Conservation (phyloP, 2,888 invertebrate genomes). For the Philaethria dido region DNA sequence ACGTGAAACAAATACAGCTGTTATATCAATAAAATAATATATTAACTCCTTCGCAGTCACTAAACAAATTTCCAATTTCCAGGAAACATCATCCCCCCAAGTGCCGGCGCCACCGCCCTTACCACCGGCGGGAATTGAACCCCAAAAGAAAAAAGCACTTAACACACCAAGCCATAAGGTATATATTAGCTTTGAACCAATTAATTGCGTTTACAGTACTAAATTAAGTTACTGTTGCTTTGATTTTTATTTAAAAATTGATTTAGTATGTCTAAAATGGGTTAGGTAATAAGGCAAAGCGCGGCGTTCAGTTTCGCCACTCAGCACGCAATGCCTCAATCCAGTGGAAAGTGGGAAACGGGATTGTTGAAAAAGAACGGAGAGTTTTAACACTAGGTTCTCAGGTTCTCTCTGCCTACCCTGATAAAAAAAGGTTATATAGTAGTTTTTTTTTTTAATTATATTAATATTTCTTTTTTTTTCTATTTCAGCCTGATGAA, state of each 20-base stretch:
- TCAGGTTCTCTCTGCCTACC: no score
- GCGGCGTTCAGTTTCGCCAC: no score
- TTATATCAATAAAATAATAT: no score
- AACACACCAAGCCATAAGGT: slow-evolving; percentile 89
- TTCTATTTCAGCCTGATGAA: slow-evolving; percentile 71
- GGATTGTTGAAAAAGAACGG: no score
- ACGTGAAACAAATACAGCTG: slow-evolving; percentile 22
- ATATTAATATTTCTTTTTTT: background rate
- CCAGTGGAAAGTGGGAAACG: no score
- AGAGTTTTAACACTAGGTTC: no score
- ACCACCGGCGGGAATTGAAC: slow-evolving; percentile 74
- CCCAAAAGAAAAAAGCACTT: slow-evolving; percentile 87
- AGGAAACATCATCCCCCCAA: slow-evolving; percentile 81
- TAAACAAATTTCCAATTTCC: slow-evolving; percentile 50
- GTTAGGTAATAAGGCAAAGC: no score
- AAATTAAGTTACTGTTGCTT: background rate
- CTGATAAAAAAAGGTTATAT: no score
- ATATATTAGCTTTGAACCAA: slow-evolving; percentile 18
- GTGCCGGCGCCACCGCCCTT: slow-evolving; percentile 78
- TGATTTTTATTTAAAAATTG: background rate
- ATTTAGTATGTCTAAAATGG: no score
- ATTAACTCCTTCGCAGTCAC: slow-evolving; percentile 29
- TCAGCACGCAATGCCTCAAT: no score
- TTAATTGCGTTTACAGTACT: slow-evolving; percentile 1
- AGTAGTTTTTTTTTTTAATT: no score